Evolutionary conservation across 2,888 invertebrate genomes (phyloP), one percentile per base, ranked within the genome.

Genomic region (Graphium colonna): DNA sequence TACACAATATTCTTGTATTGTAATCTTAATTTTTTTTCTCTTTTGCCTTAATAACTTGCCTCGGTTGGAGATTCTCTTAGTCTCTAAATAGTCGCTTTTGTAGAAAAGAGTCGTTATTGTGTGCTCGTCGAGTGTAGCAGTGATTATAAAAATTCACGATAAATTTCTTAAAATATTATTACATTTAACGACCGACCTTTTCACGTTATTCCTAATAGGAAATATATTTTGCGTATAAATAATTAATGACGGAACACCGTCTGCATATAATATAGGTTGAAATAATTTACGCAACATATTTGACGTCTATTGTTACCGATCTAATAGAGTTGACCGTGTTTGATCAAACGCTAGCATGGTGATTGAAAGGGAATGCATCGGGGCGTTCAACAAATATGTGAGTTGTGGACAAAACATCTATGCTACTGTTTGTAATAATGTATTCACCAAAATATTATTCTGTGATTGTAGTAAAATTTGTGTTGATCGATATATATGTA

Each of bases 311-410:
- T 68, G 67, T 45, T 68, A 70, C 71, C 68, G 69, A 65, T 65
- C 64, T 63, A 69, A 64, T 66, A 70, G 57, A 61, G 58, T 66
- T 63, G 60, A 62, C 60, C 63, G 60, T 66, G 63, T 63, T 60
- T 76, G 69, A 77, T 75, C 74, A 73, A 75, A 73, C 75, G 69
- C 60, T 66, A 65, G 65, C 62, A 67, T 65, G 68, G 68, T 77
- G 76, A 81, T 81, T 83, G 79, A 81, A 81, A 79, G 77, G 73
- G 72, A 77, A 72, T 67, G 73, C 63, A 68, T 66, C 68, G 66
- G 65, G 67, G 63, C 63, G 66, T 60, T 64, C 64, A 57, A 67
- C 70, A 81, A 81, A 81, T 76, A 80, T 61, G 59, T 63, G 69
- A 77, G 73, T 69, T 73, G 71, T 73, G 75, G 73, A 83, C 80